These are phyloP conservation scores for Pseudomyrmex dendroicus DNA, from an alignment of 1,140 invertebrate species.

Conservation along the genomic window DNA sequence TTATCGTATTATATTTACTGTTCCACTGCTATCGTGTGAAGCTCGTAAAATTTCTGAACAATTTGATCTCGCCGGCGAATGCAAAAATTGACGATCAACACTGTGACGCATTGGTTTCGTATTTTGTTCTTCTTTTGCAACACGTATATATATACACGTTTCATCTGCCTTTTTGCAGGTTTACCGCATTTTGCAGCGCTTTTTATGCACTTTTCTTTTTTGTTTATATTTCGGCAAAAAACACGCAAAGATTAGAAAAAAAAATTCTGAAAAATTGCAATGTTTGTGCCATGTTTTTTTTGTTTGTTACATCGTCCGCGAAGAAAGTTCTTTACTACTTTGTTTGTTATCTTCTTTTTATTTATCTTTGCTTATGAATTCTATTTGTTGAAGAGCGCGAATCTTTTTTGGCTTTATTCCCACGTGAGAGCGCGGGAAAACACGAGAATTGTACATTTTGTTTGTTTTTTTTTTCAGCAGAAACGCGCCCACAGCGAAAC, in stretches of 20 bases:
- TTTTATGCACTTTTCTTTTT: not conserved
- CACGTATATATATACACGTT: not conserved
- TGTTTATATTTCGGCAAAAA: slow-evolving; percentile 17
- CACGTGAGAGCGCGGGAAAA: too few species aligned
- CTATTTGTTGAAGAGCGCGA: too few species aligned
- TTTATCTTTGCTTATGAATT: too few species aligned
- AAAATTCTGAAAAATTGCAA: too few species aligned
- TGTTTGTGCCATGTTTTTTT: too few species aligned
- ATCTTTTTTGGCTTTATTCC: too few species aligned
- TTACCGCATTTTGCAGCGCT: not conserved
- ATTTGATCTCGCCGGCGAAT: slow-evolving; percentile 24
- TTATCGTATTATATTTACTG: not conserved
- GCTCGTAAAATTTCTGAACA: not conserved
- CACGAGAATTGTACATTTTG: not conserved
- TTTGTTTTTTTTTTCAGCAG: slow-evolving; percentile 15
- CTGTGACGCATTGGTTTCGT: slow-evolving; percentile 6
- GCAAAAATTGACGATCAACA: slow-evolving; percentile 13
- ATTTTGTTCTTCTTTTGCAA: slow-evolving; percentile 14
- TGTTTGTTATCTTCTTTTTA: too few species aligned
- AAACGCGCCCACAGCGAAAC: not conserved
- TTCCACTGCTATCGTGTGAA: not conserved
- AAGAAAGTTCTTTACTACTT: too few species aligned
- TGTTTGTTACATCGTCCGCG: too few species aligned
- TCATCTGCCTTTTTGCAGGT: not conserved
- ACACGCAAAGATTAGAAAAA: not conserved